Evolutionary conservation across 2,113 vertebrate species (phyloP).

Genomic region (Stigmatopora nigra): DNA sequence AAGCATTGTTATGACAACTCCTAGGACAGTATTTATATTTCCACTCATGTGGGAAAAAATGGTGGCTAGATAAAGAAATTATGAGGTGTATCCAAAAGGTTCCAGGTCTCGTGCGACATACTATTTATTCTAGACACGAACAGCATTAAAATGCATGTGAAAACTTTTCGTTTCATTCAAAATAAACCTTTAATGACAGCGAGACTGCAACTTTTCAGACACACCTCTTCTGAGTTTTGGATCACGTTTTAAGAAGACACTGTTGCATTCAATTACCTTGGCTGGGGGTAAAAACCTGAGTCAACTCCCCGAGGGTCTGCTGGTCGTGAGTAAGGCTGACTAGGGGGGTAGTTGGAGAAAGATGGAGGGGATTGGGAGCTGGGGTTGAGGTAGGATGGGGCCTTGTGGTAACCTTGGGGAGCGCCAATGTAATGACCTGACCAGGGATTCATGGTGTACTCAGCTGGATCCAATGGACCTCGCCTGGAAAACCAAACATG

Average conservation of each 20-base stretch:
- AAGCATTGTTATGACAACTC: neutral
- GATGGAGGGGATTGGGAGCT: conserved; percentile 62
- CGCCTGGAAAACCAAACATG: conserved; percentile 66
- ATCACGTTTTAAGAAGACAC: neutral
- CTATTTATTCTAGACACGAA: neutral
- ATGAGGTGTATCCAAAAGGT: neutral
- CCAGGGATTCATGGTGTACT: conserved; percentile 76
- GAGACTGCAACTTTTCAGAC: neutral
- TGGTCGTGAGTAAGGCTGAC: conserved; percentile 68
- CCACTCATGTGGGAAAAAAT: neutral
- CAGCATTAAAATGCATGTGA: neutral
- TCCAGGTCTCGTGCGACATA: neutral
- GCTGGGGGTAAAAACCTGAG: conserved; percentile 75
- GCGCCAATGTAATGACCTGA: conserved; percentile 72
- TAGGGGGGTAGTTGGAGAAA: conserved; percentile 67
- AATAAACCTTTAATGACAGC: neutral
- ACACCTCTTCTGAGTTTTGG: neutral
- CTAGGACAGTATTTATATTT: neutral
- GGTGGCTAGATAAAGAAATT: neutral
- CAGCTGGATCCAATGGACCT: conserved; percentile 74
- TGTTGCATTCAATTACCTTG: conserved; percentile 32
- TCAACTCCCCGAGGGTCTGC: conserved; percentile 72
- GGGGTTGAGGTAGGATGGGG: conserved; percentile 44
- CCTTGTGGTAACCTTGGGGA: conserved; percentile 59
- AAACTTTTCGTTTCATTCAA: neutral